Conservation (phyloP, 1,140 invertebrate genomes). For the Ctenoplectra terminalis region DNA sequence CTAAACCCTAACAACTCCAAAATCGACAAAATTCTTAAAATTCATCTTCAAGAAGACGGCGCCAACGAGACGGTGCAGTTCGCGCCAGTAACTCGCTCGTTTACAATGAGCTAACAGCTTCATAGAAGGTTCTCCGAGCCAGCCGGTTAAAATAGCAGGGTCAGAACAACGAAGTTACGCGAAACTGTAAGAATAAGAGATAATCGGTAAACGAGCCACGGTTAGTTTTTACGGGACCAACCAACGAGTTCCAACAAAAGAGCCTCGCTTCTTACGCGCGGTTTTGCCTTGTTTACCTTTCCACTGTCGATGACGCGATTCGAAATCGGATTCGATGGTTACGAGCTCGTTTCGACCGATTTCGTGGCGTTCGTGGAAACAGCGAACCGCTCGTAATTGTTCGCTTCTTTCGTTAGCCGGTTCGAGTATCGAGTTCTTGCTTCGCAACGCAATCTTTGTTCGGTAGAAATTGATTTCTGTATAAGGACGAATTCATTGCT, state of each 20-base stretch:
- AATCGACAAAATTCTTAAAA: neutral
- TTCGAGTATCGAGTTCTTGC: neutral
- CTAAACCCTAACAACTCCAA: neutral
- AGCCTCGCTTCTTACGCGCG: conserved; percentile 30
- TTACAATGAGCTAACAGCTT: conserved; percentile 38
- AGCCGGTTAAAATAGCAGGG: conserved; percentile 11
- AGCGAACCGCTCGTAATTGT: conserved; percentile 1
- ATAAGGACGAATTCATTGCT: conserved; percentile 14
- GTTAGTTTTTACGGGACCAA: conserved; percentile 46
- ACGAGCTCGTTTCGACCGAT: neutral
- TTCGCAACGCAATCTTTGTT: neutral
- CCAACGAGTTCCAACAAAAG: neutral
- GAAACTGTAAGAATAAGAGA: conserved; percentile 53
- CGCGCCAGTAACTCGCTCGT: neutral
- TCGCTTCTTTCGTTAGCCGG: neutral
- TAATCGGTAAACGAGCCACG: conserved; percentile 55
- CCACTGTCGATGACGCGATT: conserved; percentile 46
- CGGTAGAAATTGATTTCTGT: conserved; percentile 6
- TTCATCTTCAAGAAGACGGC: neutral
- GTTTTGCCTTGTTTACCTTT: conserved; percentile 59
- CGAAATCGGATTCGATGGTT: conserved; percentile 7
- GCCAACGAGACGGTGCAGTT: conserved; percentile 13
- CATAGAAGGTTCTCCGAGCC: conserved; percentile 29
- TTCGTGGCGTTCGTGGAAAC: conserved; percentile 26
- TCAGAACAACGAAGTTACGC: conserved; percentile 31